Conservation (phyloP, 2,888 invertebrate species). For the Pseudoips prasinana region DNA sequence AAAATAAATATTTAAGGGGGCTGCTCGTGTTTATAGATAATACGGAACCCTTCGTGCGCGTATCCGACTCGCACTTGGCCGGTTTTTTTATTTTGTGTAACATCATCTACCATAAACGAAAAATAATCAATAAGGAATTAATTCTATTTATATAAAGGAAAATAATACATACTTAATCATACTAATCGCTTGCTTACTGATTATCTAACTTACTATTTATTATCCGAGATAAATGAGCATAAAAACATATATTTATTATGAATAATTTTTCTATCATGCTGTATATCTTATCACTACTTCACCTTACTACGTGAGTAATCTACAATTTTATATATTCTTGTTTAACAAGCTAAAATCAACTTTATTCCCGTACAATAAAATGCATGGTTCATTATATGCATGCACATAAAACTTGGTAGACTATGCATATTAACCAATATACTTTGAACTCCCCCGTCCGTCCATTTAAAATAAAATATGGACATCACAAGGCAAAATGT, state of each 20-base stretch:
- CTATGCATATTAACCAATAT: constrained; percentile 32
- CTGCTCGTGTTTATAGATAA: no score
- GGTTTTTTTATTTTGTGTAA: no score
- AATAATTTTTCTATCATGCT: constrained; percentile 38
- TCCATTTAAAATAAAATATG: constrained; percentile 14
- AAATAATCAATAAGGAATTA: no score
- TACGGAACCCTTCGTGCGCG: no score
- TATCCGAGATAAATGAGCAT: no score
- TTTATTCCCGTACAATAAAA: constrained; percentile 20
- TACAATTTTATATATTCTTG: constrained; percentile 39
- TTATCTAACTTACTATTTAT: neutral
- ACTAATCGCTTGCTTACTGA: no score
- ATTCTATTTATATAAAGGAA: no score
- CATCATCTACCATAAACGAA: no score
- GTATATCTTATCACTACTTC: constrained; percentile 70
- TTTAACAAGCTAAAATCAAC: constrained; percentile 11
- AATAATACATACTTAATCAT: no score
- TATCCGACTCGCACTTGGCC: no score
- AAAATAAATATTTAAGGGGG: no score
- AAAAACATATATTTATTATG: no score
- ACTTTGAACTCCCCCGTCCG: constrained; percentile 39
- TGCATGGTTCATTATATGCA: constrained; percentile 11
- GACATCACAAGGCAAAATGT: constrained; percentile 23
- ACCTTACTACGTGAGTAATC: constrained; percentile 60
- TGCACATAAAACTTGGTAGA: constrained; percentile 26